phyloP scores from a whole-genome alignment of 2,113 vertebrate genomes.

The Leucopternis melanops region DNA sequence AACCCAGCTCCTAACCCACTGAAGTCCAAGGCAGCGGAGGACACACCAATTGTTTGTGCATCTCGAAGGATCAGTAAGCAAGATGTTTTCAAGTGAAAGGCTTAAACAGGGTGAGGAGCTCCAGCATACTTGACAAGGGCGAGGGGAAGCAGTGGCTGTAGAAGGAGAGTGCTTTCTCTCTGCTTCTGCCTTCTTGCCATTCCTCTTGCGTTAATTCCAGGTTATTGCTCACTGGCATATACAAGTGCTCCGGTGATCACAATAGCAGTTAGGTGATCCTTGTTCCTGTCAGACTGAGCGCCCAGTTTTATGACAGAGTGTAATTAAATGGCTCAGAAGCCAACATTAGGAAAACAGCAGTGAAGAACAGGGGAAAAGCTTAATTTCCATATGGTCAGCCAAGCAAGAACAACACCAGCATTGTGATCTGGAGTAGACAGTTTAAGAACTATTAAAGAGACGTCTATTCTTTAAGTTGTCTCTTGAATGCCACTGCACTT shows the following conservation, averaged over 20 bases:
- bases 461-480: background rate
- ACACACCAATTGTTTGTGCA: background rate
- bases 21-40: background rate
- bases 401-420: conserved; percentile 49
- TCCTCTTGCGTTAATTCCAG: no score
- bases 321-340: conserved; percentile 67
- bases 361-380: background rate
- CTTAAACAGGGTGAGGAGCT: background rate
- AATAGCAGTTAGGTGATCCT: conserved; percentile 60
- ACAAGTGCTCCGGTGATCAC: background rate
- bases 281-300: conserved; percentile 19
- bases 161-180: no score
- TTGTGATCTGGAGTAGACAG: conserved; percentile 43
- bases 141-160: background rate
- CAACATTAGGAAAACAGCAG: conserved; percentile 31
- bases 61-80: background rate
- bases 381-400: conserved; percentile 66
- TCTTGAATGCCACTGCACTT: background rate
- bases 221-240: no score
- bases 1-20: background rate
- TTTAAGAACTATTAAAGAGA: conserved; percentile 30
- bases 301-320: conserved; percentile 41
- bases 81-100: background rate
- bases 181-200: no score
- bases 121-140: background rate